phyloP scores from a whole-genome alignment of 2,888 invertebrate species.

The Cotesia congregata region DNA sequence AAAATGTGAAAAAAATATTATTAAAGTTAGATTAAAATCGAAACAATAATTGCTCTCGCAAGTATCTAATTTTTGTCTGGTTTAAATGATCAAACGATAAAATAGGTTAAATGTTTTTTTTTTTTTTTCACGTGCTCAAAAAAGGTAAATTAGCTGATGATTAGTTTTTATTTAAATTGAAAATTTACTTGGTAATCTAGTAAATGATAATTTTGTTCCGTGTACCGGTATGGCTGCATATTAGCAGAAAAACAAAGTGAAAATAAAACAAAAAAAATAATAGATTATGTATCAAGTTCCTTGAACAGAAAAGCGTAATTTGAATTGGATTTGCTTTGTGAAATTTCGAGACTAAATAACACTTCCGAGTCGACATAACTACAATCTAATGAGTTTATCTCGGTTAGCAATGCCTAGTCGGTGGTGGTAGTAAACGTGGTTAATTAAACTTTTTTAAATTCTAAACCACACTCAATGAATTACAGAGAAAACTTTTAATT shows the following conservation, averaged over 20 bases:
- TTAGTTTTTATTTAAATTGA: not conserved
- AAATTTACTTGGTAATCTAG: not conserved
- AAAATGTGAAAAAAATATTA: not conserved
- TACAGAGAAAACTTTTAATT: conserved; percentile 9
- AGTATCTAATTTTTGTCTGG: not conserved
- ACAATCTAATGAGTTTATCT: conserved; percentile 10
- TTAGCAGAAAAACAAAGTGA: not conserved
- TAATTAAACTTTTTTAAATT: conserved; percentile 18
- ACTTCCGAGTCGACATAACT: conserved; percentile 8
- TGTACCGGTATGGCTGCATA: no score
- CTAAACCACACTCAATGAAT: conserved; percentile 12
- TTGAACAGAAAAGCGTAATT: conserved; percentile 3
- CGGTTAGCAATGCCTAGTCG: not conserved
- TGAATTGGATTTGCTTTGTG: conserved; percentile 18
- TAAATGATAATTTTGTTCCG: no score
- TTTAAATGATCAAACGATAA: not conserved
- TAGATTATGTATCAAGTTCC: conserved; percentile 7
- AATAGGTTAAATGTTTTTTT: not conserved
- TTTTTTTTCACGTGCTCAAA: not conserved
- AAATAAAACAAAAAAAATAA: not conserved
- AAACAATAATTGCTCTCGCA: not conserved
- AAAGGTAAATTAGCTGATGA: not conserved
- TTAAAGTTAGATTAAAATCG: not conserved
- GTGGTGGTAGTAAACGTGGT: not conserved
- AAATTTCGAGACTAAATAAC: conserved; percentile 8